A percentile compares a stretch with the other conserved stretches of the same genome.
These are phyloP conservation scores for Oegoconia quadripuncta DNA, from an alignment of 2,888 invertebrate genomes.

Conservation along the genomic window DNA sequence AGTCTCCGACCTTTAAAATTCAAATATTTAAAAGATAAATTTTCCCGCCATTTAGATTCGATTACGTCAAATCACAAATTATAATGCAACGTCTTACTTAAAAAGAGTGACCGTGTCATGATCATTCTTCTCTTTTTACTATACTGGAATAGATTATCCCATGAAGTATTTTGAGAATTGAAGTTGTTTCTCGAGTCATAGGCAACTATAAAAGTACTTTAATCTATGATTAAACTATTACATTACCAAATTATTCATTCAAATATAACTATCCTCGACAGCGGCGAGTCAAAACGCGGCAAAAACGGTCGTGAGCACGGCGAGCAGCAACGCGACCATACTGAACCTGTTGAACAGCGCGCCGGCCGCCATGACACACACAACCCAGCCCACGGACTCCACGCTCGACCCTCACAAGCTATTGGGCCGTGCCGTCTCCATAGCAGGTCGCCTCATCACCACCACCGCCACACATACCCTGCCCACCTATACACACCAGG, in stretches of 20 bases:
- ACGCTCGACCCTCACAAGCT: slow-evolving; percentile 57
- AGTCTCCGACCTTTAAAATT: no score
- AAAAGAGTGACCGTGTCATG: no score
- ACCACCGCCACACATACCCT: slow-evolving; percentile 56
- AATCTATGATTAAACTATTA: background rate
- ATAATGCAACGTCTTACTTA: no score
- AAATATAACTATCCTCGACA: no score
- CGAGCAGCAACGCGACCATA: slow-evolving; percentile 84
- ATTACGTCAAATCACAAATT: no score
- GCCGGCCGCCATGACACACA: slow-evolving; percentile 85
- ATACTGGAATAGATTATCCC: background rate
- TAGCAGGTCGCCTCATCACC: slow-evolving; percentile 70
- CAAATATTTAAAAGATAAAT: no score
- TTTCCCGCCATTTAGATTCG: no score
- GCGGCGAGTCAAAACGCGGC: slow-evolving; percentile 70
- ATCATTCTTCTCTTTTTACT: no score
- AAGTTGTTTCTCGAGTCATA: background rate
- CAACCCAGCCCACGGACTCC: slow-evolving; percentile 44
- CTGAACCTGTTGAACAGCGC: slow-evolving; percentile 88
- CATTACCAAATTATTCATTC: background rate
- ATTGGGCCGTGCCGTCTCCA: slow-evolving; percentile 75
- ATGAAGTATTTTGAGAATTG: background rate
- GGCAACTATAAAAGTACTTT: no score
- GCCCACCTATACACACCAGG: slow-evolving; percentile 66
- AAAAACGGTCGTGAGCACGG: slow-evolving; percentile 67